Base-by-base conservation (phyloP, 2,113 vertebrate genomes). In the Catagonus wagneri region DNA sequence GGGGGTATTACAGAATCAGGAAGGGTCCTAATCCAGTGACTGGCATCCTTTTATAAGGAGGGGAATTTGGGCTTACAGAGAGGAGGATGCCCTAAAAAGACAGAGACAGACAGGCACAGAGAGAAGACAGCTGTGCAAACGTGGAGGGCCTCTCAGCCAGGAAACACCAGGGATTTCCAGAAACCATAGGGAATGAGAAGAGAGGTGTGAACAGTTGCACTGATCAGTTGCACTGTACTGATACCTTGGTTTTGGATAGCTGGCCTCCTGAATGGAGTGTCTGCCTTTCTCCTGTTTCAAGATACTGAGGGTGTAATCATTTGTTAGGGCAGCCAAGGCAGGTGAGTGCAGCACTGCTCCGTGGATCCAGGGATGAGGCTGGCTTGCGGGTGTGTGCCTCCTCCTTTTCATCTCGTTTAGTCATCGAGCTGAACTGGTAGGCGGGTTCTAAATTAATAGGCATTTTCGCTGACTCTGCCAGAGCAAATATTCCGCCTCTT, bases 381-480 rank as follows among this genome's bases (percentile, higher is more conserved):
- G 23, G 7, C 66, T 63, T 44, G n/a, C 19, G 80, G 12, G 12
- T 25, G 65, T 44, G 72, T n/a, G 44, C 52, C 66, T n/a, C 14
- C 25, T n/a, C 50, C 15, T 34, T n/a, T 39, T 52, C 25, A 8
- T 61, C 22, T 60, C 16, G 5, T 16, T 65, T 85, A 65, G 32
- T 16, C 12, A 7, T 23, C 23, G 19, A 71, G 65, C 66, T 72
- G 12, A 81, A 72, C 39, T 66, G 56, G 7, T 69, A 32, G 25
- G 78, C 19, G 65, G n/a, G 16, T 86, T 76, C 78, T 92, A 65
- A 93, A 69, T 85, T 76, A 86, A 92, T 29, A 66, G 56, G 12
- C 4, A 39, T 85, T 93, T 91, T 89, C 63, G 71, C 16, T 13
- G 56, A 91, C 60, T 66, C 8, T 20, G 19, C 2, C 25, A 78